A percentile compares a stretch with the other conserved stretches of the same genome.
These are phyloP conservation scores for Scolopax bukidnonensis DNA, from an alignment of 2,797 vertebrate genomes.

Conservation along the genomic window DNA sequence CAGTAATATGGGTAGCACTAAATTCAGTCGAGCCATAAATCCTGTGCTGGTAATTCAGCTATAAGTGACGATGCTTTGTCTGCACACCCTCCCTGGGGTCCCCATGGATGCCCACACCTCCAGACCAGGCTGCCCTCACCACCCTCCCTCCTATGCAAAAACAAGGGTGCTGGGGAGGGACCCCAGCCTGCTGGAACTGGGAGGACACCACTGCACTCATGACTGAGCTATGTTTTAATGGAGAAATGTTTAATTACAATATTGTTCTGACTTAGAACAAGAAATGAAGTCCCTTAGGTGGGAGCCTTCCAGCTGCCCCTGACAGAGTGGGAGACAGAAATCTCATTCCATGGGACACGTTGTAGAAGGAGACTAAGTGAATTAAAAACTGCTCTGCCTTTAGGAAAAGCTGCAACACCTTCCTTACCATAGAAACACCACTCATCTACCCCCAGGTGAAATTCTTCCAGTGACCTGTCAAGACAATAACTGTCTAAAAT, in stretches of 20 bases:
- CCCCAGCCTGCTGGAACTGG: fast-evolving
- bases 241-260: not conserved
- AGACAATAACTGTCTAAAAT: not conserved
- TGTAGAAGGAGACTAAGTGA: not conserved
- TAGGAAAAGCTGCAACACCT: not conserved
- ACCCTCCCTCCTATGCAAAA: fast-evolving
- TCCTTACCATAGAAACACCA: not conserved
- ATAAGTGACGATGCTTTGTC: not conserved
- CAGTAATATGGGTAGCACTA: not conserved
- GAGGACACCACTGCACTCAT: not conserved
- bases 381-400: not conserved
- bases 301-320: not conserved
- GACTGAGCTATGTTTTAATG: not conserved
- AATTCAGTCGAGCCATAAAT: slow-evolving; percentile 23
- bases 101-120: fast-evolving
- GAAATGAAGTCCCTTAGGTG: not conserved
- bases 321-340: not conserved
- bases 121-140: not conserved
- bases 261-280: not conserved
- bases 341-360: not conserved
- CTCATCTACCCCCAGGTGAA: fast-evolving
- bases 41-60: not conserved
- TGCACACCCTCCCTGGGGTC: not conserved
- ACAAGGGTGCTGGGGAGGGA: not conserved
- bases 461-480: not conserved